Base-by-base conservation (phyloP, 2,797 vertebrate genomes). In the Chaenodraco wilsoni region DNA sequence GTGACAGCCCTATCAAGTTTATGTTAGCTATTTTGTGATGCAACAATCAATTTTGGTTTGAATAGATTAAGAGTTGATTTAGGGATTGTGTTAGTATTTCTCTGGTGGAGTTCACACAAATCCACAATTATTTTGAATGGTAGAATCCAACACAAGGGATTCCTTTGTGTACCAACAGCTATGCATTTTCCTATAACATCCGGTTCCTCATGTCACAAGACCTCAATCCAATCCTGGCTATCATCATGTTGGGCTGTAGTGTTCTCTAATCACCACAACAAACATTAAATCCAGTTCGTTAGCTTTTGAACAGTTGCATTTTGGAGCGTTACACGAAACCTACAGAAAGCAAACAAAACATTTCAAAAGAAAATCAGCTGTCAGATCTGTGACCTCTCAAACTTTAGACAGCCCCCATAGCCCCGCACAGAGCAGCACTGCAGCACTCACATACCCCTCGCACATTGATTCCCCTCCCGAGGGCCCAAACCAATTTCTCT, bases 401-500 rank as follows among this genome's bases (percentile, higher is more conserved):
- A 88, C 81, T 89, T 90, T 84, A 63, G 82, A 79, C 88, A 78
- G 81, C 71, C 87, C 86, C 83, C 72, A 65, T 33, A 73, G 71
- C 84, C 74, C 76, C 45, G 40, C 76, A 73, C 83, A 68, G 74
- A 85, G 83, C 79, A 88, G 82, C 93, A 91, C 82, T 87, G 82
- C 82, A 79, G 87, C 91, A 87, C 94, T 93, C 93, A 90, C 77
- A 93, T 95, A 95, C 89, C 90, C 95, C 96, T 94, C 96, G 94
- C 96, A 97, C 96, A 97, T 96, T 95, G 97, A 97, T 97, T 96
- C 93, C 95, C 94, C 92, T 97, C 97, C 96, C 96, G 92, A 92
- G 96, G 95, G 97, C 96, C 93, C 95, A 94, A 98, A 96, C 95
- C 97, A 98, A 99, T 99, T 98, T 98, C 96, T 99, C 97, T 97